phyloP scores from a whole-genome alignment of 2,888 invertebrate genomes.

The Eucriotettix oculatus region DNA sequence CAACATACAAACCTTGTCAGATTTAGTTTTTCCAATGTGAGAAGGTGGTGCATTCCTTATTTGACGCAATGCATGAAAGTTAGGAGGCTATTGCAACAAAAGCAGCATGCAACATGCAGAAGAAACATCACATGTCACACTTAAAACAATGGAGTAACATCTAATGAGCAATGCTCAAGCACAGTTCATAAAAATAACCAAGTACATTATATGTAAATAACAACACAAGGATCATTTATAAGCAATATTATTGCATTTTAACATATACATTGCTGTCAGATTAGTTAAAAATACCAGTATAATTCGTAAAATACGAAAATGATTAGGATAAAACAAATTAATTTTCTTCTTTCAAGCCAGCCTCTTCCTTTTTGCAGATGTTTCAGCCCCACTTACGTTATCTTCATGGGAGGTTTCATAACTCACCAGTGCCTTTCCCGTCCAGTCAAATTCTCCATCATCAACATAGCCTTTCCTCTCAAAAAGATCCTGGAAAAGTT shows the following conservation, averaged over 20 bases:
- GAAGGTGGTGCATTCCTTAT: slow-evolving; percentile 76
- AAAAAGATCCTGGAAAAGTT: slow-evolving; percentile 85
- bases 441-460: slow-evolving; percentile 92
- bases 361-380: no score
- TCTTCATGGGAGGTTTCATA: not conserved
- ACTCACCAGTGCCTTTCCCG: slow-evolving; percentile 57
- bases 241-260: no score
- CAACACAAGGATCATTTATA: no score
- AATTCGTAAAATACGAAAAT: no score
- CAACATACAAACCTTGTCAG: slow-evolving; percentile 56
- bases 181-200: no score
- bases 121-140: slow-evolving; percentile 27
- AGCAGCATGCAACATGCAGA: slow-evolving; percentile 17
- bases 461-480: slow-evolving; percentile 72
- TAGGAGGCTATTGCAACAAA: slow-evolving; percentile 42
- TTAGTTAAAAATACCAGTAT: no score
- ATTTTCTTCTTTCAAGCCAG: no score
- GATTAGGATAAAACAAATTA: no score
- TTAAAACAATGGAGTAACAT: not conserved
- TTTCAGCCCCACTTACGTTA: no score
- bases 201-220: no score
- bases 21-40: slow-evolving; percentile 67
- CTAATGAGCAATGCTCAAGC: no score
- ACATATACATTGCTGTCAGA: no score
- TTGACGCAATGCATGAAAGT: slow-evolving; percentile 61